A percentile compares a stretch with the other conserved stretches of the same genome.
Conservation (phyloP, 2,113 vertebrate genomes). For the Carassius auratus region DNA sequence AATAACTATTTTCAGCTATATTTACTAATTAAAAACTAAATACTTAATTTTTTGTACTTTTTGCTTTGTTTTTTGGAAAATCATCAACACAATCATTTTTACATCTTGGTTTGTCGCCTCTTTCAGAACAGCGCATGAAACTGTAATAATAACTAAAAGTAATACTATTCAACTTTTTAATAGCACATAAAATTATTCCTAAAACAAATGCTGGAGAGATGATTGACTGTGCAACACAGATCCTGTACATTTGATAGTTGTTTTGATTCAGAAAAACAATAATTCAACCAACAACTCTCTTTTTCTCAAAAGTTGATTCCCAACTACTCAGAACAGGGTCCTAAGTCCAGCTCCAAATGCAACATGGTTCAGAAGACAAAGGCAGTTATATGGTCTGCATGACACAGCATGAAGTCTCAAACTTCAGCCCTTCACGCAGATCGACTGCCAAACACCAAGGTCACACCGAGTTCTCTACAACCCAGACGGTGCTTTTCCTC, state of each 20-base stretch:
- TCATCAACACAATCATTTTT: too few relatives aligned
- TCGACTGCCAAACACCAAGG: slow-evolving; percentile 51
- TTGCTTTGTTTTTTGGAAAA: neutral
- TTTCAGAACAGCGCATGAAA: too few relatives aligned
- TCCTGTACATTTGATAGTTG: neutral
- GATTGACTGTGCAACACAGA: neutral
- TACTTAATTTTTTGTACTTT: neutral
- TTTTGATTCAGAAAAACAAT: neutral
- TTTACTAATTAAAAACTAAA: neutral
- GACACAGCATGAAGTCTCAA: slow-evolving; percentile 49
- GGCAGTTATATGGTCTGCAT: slow-evolving; percentile 31
- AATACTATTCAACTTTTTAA: too few relatives aligned
- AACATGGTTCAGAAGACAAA: slow-evolving; percentile 42
- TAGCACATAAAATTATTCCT: too few relatives aligned
- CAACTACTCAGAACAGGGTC: neutral
- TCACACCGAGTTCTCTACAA: slow-evolving; percentile 38
- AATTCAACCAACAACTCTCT: neutral
- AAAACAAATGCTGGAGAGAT: too few relatives aligned
- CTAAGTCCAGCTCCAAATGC: slow-evolving; percentile 31
- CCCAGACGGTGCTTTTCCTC: slow-evolving; percentile 18
- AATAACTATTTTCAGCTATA: too few relatives aligned
- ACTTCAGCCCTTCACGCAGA: slow-evolving; percentile 36
- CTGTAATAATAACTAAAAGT: too few relatives aligned
- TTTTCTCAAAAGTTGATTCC: slow-evolving; percentile 8
- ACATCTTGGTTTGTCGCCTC: too few relatives aligned